Conservation (phyloP, 2,113 vertebrate species). For the Petrocephalus microphthalmus region DNA sequence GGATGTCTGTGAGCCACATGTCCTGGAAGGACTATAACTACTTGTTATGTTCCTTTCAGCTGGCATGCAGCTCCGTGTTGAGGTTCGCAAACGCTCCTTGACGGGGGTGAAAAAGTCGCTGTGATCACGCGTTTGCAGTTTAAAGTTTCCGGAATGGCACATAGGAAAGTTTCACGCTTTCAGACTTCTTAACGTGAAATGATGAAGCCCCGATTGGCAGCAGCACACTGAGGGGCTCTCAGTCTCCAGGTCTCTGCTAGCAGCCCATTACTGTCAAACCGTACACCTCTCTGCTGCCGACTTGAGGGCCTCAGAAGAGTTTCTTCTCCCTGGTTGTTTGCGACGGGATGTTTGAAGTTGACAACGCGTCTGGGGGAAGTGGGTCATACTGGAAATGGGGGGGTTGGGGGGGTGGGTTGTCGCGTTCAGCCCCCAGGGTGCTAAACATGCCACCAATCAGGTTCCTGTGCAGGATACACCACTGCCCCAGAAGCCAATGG, state of each 20-base stretch:
- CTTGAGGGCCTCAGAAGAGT: neutral
- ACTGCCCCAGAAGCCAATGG: neutral
- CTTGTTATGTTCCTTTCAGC: neutral
- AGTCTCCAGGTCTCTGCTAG: neutral
- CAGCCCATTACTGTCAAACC: neutral
- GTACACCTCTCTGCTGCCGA: neutral
- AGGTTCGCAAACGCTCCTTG: neutral
- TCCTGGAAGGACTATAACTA: neutral
- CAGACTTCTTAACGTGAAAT: neutral
- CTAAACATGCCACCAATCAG: slow-evolving; percentile 2
- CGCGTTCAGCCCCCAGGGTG: neutral
- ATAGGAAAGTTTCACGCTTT: neutral
- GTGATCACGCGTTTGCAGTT: neutral
- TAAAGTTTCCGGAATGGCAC: neutral
- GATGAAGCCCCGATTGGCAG: neutral
- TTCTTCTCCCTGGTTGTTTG: neutral
- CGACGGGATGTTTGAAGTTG: neutral
- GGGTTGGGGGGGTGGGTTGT: neutral
- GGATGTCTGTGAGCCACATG: neutral
- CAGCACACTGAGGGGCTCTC: neutral
- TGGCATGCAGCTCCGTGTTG: neutral
- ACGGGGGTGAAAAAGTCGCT: neutral
- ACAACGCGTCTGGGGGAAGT: neutral
- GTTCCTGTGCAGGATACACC: neutral
- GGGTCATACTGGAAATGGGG: neutral